Evolutionary conservation across 1,140 invertebrate species (phyloP).

Genomic region (Drosophila rhopaloa): DNA sequence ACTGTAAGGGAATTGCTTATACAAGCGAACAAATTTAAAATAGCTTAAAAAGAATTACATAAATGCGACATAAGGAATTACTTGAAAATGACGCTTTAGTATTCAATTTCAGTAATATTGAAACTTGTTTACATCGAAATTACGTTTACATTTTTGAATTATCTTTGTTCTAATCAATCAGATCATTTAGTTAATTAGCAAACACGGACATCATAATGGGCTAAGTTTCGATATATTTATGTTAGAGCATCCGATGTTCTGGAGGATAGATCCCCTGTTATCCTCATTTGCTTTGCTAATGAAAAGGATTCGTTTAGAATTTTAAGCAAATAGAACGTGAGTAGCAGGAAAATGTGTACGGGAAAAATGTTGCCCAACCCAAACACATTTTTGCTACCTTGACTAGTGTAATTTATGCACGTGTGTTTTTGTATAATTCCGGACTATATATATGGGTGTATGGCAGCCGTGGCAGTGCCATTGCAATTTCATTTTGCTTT

Average conservation of each 20-base stretch:
- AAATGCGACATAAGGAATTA: background rate
- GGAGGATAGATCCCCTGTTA: conserved; percentile 3
- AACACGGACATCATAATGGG: too few species aligned
- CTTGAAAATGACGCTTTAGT: background rate
- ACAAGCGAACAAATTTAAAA: background rate
- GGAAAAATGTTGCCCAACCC: conserved; percentile 22
- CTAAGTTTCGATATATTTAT: too few species aligned
- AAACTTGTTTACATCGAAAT: too few species aligned
- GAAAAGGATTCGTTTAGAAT: conserved; percentile 82
- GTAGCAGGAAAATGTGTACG: conserved; percentile 61
- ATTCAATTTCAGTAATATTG: too few species aligned
- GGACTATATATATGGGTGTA: conserved; percentile 34
- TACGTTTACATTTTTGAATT: too few species aligned
- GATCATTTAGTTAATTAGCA: too few species aligned
- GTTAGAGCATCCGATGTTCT: conserved; percentile 11
- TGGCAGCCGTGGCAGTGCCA: conserved; percentile 65
- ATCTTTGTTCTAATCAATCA: too few species aligned
- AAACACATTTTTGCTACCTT: conserved; percentile 37
- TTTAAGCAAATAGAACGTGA: conserved; percentile 82
- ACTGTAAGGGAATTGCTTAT: background rate
- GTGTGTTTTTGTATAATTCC: conserved; percentile 67
- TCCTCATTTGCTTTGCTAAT: conserved; percentile 63
- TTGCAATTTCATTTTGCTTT: conserved; percentile 69
- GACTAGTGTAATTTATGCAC: conserved; percentile 66
- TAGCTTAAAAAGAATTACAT: background rate